Conservation (phyloP, 2,113 vertebrate genomes). For the Bubo bubo region DNA sequence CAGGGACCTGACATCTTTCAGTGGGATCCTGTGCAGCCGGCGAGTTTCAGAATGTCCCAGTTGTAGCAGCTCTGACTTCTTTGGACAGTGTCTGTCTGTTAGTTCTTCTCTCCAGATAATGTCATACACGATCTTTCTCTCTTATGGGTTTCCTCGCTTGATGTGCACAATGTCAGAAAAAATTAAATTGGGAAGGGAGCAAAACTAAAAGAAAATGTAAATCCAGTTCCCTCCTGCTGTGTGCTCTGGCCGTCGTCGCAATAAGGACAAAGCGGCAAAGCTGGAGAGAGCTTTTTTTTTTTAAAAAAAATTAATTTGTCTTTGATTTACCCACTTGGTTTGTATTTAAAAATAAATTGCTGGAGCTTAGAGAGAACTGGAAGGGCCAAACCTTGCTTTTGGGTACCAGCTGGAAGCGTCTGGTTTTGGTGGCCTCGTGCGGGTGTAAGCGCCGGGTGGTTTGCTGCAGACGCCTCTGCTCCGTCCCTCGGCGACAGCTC, state of each 20-base stretch:
- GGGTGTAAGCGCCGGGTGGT: background rate
- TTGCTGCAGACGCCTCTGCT: background rate
- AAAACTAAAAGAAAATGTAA: background rate
- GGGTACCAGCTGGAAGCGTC: background rate
- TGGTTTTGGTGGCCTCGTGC: background rate
- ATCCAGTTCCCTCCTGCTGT: background rate
- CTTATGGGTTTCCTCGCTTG: background rate
- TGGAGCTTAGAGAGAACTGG: background rate
- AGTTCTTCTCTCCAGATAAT: background rate
- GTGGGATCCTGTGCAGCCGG: rapidly evolving
- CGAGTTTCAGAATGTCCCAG: background rate
- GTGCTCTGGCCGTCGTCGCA: rapidly evolving
- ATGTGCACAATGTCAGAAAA: background rate
- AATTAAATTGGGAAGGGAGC: background rate
- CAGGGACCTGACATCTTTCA: background rate
- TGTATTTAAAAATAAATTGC: background rate
- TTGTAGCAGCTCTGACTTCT: background rate
- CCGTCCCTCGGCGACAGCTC: background rate
- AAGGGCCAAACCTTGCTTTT: background rate
- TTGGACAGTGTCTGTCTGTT: background rate
- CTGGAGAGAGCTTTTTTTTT: background rate
- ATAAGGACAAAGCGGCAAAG: background rate
- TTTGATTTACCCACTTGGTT: background rate
- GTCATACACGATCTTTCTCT: background rate
- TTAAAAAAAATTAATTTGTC: background rate